Conservation (phyloP, 2,888 invertebrate genomes). For the Octonoba sinensis region DNA sequence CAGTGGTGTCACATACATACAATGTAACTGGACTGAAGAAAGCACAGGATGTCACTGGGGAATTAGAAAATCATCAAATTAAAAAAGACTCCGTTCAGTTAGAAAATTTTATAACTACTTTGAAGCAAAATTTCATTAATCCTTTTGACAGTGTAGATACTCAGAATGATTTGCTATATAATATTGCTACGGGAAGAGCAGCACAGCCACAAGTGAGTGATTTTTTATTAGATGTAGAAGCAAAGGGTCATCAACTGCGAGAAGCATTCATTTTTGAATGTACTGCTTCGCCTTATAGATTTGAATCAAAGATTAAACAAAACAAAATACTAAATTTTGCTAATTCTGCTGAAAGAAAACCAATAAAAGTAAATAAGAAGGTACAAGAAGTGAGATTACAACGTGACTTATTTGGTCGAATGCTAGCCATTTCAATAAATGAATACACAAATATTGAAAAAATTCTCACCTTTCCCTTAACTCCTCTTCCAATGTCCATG, state of each 20-base stretch:
- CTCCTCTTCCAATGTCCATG: background rate
- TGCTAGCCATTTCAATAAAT: background rate
- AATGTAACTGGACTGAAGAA: background rate
- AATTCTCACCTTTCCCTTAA: background rate
- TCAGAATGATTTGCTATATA: background rate
- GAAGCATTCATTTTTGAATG: background rate
- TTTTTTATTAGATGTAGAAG: background rate
- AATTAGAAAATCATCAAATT: background rate
- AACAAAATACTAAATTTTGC: background rate
- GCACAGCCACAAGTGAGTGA: background rate
- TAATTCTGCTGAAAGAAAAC: no score
- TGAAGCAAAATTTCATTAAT: background rate
- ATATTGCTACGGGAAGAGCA: slow-evolving; percentile 8
- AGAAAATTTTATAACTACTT: background rate
- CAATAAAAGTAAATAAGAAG: background rate
- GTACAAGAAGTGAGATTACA: background rate
- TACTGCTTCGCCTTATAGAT: background rate
- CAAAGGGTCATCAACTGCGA: background rate
- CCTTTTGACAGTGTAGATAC: background rate
- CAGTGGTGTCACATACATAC: background rate
- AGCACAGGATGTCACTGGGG: background rate
- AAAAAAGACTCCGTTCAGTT: background rate
- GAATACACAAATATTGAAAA: background rate
- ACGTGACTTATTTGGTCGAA: background rate
- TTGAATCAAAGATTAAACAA: background rate